These are phyloP conservation scores for Agrenia bidenticulata DNA, from an alignment of 2,888 invertebrate genomes.

Conservation along the genomic window DNA sequence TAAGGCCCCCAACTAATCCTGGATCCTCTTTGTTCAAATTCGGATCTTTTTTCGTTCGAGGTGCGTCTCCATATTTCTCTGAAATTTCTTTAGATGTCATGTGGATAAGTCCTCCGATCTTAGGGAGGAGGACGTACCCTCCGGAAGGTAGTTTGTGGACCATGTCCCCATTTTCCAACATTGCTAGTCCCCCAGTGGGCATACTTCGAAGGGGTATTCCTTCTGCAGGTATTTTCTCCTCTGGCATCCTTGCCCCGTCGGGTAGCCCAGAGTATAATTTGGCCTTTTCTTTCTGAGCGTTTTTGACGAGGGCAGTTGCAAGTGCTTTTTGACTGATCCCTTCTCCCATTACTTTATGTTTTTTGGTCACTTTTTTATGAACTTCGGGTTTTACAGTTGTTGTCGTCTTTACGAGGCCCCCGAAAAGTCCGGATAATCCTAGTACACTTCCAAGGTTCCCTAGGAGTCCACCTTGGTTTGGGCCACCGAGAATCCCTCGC, in stretches of 20 bases:
- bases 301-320: background rate
- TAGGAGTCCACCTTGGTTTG: no score
- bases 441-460: no score
- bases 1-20: background rate
- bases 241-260: background rate
- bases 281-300: background rate
- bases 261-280: background rate
- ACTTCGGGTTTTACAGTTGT: background rate
- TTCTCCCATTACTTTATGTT: no score
- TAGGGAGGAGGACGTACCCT: background rate
- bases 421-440: no score
- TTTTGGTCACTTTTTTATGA: background rate
- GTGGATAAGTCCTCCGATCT: background rate
- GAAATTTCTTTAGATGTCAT: background rate
- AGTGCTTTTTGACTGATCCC: background rate
- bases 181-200: background rate
- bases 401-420: no score
- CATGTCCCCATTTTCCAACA: constrained; percentile 3
- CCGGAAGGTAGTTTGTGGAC: background rate
- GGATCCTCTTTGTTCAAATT: background rate
- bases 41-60: background rate
- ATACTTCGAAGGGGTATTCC: background rate
- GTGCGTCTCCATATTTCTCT: background rate
- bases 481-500: no score
- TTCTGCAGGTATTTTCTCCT: background rate